Evolutionary conservation across 2,113 vertebrate genomes (phyloP).

Genomic region (Agelaius phoeniceus): DNA sequence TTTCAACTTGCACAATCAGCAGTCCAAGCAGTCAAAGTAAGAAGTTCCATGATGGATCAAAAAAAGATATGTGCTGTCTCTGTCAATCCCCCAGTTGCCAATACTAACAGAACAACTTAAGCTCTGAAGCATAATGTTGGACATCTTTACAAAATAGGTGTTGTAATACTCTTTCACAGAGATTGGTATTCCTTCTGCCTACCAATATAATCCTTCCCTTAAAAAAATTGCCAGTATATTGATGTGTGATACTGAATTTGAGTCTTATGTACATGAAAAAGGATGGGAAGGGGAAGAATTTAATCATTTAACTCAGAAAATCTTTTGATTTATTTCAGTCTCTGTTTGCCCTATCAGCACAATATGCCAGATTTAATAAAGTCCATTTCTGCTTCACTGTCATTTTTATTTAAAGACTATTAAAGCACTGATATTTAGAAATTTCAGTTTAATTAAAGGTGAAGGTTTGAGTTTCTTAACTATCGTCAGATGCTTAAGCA

Average conservation of each 20-base stretch:
- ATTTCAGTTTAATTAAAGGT: neutral
- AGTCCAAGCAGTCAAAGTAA: neutral
- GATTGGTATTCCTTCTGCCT: neutral
- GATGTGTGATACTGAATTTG: neutral
- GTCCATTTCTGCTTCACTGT: neutral
- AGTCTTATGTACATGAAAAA: neutral
- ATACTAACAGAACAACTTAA: neutral
- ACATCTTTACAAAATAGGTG: neutral
- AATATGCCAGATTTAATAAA: neutral
- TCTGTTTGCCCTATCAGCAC: neutral
- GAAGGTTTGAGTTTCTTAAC: neutral
- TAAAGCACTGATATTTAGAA: constrained; percentile 28
- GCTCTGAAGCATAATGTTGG: neutral
- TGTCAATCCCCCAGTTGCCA: neutral
- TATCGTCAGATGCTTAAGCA: neutral
- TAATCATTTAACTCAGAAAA: neutral
- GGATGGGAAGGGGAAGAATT: neutral
- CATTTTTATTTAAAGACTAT: constrained; percentile 2
- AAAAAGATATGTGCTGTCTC: neutral
- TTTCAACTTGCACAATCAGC: neutral
- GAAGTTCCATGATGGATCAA: neutral
- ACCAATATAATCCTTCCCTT: neutral
- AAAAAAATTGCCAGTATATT: neutral
- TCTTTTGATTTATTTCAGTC: neutral
- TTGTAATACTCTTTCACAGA: neutral